A percentile compares a stretch with the other conserved stretches of the same genome.
Evolutionary conservation across 2,888 invertebrate genomes (phyloP).

Genomic region (Mantis religiosa): DNA sequence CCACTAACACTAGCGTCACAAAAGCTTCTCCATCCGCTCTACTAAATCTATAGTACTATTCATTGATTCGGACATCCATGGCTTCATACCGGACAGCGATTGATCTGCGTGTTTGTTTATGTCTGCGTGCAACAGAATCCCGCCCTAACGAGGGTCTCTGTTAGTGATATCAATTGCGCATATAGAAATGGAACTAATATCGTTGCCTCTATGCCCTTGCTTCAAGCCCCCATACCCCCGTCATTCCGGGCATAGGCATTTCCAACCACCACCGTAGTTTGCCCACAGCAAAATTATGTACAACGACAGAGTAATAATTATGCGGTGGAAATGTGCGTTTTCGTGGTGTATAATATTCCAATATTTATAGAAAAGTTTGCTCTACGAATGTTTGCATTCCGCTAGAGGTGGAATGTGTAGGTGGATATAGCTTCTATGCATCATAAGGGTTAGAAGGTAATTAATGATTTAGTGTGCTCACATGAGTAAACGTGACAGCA

Average conservation of each 20-base stretch:
- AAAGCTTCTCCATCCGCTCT: neutral
- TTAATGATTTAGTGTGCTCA: neutral
- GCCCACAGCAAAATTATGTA: neutral
- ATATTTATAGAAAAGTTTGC: neutral
- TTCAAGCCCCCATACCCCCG: neutral
- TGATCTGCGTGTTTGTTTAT: neutral
- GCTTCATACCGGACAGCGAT: neutral
- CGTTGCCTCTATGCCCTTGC: neutral
- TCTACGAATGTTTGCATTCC: neutral
- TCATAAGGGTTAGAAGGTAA: neutral
- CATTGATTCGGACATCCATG: constrained; percentile 8
- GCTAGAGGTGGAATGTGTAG: neutral
- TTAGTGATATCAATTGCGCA: neutral
- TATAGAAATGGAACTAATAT: neutral
- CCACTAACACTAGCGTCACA: neutral
- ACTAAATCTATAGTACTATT: neutral
- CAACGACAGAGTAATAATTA: neutral
- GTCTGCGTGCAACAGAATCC: neutral
- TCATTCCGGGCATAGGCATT: neutral
- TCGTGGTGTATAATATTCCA: neutral
- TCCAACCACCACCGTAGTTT: neutral
- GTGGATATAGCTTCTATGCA: neutral
- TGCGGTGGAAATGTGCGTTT: neutral
- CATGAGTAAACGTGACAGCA: no score
- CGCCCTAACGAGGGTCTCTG: neutral